These are phyloP conservation scores for Amphiura filiformis DNA, from an alignment of 35 echinoderm and acorn worm genomes.

Conservation along the genomic window DNA sequence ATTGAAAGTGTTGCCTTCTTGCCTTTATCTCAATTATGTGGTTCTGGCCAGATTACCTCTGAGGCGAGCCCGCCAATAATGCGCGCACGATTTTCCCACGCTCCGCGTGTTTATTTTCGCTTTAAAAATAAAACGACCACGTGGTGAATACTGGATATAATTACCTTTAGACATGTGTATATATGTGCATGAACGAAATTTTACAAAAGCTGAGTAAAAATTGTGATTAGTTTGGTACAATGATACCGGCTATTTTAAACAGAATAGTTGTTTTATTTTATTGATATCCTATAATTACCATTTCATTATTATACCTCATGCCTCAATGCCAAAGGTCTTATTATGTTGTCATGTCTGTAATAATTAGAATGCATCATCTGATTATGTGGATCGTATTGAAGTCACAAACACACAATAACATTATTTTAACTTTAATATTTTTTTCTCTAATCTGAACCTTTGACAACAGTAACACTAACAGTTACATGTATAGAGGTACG, in stretches of 20 bases:
- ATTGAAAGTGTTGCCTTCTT: background rate
- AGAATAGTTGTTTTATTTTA: background rate
- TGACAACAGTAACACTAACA: too few relatives aligned
- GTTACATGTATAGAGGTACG: too few relatives aligned
- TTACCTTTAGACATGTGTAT: slow-evolving; percentile 2
- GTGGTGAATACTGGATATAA: background rate
- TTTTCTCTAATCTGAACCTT: too few relatives aligned
- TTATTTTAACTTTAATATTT: too few relatives aligned
- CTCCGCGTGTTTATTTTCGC: background rate
- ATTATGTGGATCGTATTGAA: too few relatives aligned
- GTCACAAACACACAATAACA: too few relatives aligned
- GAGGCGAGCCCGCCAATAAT: background rate
- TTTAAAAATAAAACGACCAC: background rate
- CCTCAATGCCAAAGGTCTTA: background rate
- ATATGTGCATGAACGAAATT: background rate
- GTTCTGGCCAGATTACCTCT: background rate
- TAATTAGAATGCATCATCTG: too few relatives aligned
- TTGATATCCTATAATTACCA: background rate
- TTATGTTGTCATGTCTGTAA: background rate
- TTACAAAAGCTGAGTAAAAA: background rate
- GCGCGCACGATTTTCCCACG: background rate
- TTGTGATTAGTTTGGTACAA: background rate
- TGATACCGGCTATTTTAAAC: background rate
- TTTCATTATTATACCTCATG: background rate
- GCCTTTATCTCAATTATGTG: too few relatives aligned